A percentile compares a stretch with the other conserved stretches of the same genome.
Conservation (phyloP, 2,797 vertebrate genomes). For the Crocodylus rhombifer region DNA sequence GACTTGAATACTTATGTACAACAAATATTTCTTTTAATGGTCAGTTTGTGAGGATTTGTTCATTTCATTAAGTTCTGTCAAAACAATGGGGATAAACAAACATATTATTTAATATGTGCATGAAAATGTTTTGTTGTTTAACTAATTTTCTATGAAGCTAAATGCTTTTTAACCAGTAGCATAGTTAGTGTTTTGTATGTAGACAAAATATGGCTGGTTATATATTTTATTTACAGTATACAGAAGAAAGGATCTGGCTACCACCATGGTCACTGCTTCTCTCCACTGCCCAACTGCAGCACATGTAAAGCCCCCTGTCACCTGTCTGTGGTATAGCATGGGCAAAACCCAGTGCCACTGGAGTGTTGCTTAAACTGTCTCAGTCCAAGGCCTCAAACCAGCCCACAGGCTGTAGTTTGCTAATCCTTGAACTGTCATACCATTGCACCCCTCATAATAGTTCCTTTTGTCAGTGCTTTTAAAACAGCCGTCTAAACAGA, state of each 20-base stretch:
- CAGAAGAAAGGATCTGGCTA: neutral
- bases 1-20: slow-evolving; percentile 5
- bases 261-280: no score
- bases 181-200: neutral
- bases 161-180: neutral
- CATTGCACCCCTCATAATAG: rapidly evolving
- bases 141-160: neutral
- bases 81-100: neutral
- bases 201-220: neutral
- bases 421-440: neutral
- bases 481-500: neutral
- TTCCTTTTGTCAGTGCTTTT: neutral
- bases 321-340: neutral
- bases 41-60: slow-evolving; percentile 40
- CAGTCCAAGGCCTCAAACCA: neutral
- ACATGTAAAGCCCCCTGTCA: neutral
- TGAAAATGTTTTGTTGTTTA: neutral
- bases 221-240: neutral
- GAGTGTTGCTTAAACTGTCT: neutral
- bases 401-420: neutral
- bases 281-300: neutral
- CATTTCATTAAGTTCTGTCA: slow-evolving; percentile 7
- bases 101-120: neutral
- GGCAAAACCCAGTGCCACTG: neutral
- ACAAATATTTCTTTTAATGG: neutral